Percentiles rank a stretch among this genome's conserved stretches.
Evolutionary conservation across 2,797 vertebrate species (phyloP).

Genomic region (Remorina albescens): DNA sequence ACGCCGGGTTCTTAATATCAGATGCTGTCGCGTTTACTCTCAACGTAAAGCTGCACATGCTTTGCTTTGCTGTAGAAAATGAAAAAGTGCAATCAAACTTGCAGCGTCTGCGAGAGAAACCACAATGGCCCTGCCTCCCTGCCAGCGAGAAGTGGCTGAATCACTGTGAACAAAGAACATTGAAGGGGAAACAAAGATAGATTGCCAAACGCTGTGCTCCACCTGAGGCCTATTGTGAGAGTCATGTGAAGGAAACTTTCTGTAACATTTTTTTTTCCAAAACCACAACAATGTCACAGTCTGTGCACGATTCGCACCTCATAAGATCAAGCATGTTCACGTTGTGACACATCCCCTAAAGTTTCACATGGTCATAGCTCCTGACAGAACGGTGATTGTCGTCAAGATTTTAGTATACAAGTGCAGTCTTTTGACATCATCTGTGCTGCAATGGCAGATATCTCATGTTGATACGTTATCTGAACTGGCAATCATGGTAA

Average conservation of each 20-base stretch:
- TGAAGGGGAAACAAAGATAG: slow-evolving; percentile 57
- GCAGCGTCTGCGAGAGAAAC: not conserved
- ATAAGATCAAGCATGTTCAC: no score
- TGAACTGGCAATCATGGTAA: slow-evolving; percentile 6
- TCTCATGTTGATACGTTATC: not conserved
- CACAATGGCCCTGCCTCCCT: not conserved
- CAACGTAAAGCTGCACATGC: not conserved
- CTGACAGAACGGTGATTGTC: no score
- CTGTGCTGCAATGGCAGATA: not conserved
- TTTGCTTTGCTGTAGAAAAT: slow-evolving; percentile 11
- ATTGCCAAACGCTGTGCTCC: no score
- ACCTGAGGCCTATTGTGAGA: no score
- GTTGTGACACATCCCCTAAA: not conserved
- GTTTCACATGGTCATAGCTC: not conserved
- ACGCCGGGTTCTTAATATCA: not conserved
- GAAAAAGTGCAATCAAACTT: not conserved
- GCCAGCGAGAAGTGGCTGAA: rapidly evolving
- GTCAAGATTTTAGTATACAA: not conserved
- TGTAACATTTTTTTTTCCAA: not conserved
- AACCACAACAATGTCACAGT: not conserved
- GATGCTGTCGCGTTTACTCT: not conserved
- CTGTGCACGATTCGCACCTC: not conserved
- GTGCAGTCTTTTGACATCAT: not conserved
- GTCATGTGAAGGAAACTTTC: not conserved
- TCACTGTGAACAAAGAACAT: not conserved